These are phyloP conservation scores for Caenorhabditis remanei DNA, from an alignment of 1,140 invertebrate genomes.

Conservation along the genomic window DNA sequence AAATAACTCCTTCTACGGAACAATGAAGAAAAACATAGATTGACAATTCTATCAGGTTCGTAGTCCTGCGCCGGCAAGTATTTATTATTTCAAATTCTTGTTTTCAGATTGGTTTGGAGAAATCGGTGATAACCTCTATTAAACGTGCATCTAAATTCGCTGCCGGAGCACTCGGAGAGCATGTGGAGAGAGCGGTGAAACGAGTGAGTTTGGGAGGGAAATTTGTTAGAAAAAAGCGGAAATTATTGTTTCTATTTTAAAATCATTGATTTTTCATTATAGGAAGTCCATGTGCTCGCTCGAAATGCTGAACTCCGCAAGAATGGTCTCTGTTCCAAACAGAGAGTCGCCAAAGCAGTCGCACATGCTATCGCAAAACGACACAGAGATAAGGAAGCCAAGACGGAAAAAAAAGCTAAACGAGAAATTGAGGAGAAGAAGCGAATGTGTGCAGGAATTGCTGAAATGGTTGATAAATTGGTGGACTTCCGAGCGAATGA, in stretches of 20 bases:
- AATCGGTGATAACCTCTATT: no score
- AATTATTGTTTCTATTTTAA: no score
- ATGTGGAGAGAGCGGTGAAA: constrained; percentile 34
- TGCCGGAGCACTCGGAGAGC: neutral
- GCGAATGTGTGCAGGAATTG: constrained; percentile 88
- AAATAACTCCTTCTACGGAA: no score
- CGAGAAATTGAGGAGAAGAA: constrained; percentile 67
- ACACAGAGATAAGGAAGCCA: constrained; percentile 17
- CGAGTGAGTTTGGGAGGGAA: neutral
- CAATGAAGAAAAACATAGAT: no score
- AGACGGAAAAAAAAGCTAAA: constrained; percentile 46
- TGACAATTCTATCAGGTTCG: no score
- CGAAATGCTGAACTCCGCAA: constrained; percentile 68
- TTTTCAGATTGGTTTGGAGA: no score
- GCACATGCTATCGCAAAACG: constrained; percentile 14
- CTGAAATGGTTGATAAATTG: constrained; percentile 85
- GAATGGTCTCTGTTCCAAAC: constrained; percentile 86
- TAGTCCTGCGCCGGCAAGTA: no score
- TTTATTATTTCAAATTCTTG: no score
- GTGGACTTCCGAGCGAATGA: constrained; percentile 72
- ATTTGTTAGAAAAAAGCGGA: no score
- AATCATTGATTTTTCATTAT: no score
- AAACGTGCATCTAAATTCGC: no score
- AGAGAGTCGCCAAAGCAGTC: constrained; percentile 91
- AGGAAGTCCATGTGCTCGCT: constrained; percentile 61